A percentile compares a stretch with the other conserved stretches of the same genome.
Evolutionary conservation across 2,797 vertebrate genomes (phyloP).

Genomic region (Picus viridis): DNA sequence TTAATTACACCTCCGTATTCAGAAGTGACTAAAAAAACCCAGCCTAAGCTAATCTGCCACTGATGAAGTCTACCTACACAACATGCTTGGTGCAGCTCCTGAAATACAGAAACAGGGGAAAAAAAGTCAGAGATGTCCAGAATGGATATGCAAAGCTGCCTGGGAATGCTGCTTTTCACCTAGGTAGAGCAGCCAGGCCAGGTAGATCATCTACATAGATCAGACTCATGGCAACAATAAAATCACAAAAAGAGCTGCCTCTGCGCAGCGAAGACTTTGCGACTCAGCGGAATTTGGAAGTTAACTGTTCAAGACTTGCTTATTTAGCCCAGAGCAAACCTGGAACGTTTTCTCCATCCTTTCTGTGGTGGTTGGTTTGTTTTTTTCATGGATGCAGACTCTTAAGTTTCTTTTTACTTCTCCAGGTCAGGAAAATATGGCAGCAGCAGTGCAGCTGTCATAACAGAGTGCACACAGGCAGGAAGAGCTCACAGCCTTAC

Average conservation of each 20-base stretch:
- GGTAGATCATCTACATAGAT: not conserved
- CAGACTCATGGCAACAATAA: not conserved
- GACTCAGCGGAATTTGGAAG: slow-evolving; percentile 35
- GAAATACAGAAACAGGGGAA: slow-evolving; percentile 7
- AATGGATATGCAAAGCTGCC: not conserved
- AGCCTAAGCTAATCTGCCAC: not conserved
- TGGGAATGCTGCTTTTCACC: not conserved
- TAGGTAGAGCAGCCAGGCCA: not conserved
- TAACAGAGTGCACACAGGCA: slow-evolving; percentile 35
- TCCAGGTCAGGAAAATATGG: not conserved
- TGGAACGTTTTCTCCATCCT: not conserved
- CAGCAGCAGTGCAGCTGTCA: slow-evolving; percentile 51
- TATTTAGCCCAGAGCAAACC: slow-evolving; percentile 3
- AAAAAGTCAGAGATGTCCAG: slow-evolving; percentile 1
- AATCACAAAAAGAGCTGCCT: not conserved
- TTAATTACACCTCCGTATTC: slow-evolving; percentile 54
- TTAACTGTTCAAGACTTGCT: slow-evolving; percentile 44
- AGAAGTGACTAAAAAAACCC: slow-evolving; percentile 15
- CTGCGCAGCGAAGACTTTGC: not conserved
- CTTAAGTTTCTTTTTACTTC: slow-evolving; percentile 24
- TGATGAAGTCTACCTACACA: not conserved
- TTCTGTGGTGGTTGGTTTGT: not conserved
- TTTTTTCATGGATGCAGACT: slow-evolving; percentile 16
- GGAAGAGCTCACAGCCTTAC: slow-evolving; percentile 26
- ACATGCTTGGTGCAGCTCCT: not conserved